phyloP scores from a whole-genome alignment of 2,888 invertebrate genomes.

The Thumatha senex region DNA sequence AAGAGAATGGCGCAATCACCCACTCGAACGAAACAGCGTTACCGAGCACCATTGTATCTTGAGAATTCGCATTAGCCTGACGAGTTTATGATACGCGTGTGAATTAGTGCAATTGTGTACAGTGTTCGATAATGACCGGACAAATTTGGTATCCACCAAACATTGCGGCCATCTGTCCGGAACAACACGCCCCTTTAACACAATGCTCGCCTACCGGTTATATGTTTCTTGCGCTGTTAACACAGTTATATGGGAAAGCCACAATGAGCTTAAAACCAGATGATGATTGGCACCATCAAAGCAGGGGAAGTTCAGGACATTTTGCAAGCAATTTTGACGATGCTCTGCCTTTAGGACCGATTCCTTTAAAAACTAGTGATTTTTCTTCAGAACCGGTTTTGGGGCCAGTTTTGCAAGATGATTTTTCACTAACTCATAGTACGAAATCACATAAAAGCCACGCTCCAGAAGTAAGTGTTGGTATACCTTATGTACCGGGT shows the following conservation, averaged over 20 bases:
- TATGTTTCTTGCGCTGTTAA: slow-evolving; percentile 83
- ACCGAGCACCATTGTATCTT: slow-evolving; percentile 20
- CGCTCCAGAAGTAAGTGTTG: slow-evolving; percentile 44
- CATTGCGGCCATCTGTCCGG: slow-evolving; percentile 78
- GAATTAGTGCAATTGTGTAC: slow-evolving; percentile 13
- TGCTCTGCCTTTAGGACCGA: slow-evolving; percentile 24
- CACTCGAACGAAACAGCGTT: slow-evolving; percentile 18
- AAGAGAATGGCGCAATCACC: slow-evolving; percentile 27
- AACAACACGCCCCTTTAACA: slow-evolving; percentile 77
- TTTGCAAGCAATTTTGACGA: slow-evolving; percentile 7
- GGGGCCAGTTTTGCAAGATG: slow-evolving; percentile 33
- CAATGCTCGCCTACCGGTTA: slow-evolving; percentile 84
- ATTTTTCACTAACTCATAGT: slow-evolving; percentile 35
- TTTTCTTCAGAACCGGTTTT: slow-evolving; percentile 18
- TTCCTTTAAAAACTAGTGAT: slow-evolving; percentile 19
- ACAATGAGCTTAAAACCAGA: slow-evolving; percentile 35
- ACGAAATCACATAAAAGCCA: slow-evolving; percentile 40
- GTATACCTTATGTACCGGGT: slow-evolving; percentile 46
- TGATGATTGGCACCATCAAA: slow-evolving; percentile 4
- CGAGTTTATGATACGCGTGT: slow-evolving; percentile 30
- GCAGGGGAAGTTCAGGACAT: slow-evolving; percentile 8
- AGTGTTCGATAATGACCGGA: slow-evolving; percentile 44
- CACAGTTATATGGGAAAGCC: slow-evolving; percentile 82
- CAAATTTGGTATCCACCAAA: slow-evolving; percentile 82
- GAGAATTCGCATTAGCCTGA: slow-evolving; percentile 25